phyloP scores from a whole-genome alignment of 2,888 invertebrate genomes.

The Rhyacophila evoluta region DNA sequence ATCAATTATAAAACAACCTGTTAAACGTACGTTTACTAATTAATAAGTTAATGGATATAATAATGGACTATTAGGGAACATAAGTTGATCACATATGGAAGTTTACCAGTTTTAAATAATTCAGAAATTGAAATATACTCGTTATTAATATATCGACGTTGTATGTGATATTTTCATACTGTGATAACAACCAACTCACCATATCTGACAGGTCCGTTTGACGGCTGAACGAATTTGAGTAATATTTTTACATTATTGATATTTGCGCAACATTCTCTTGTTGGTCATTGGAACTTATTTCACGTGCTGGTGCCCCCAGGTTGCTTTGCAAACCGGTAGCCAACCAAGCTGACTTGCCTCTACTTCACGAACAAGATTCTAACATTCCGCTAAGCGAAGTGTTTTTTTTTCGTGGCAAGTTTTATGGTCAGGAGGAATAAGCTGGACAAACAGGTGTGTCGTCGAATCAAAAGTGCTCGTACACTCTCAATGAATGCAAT shows the following conservation, averaged over 20 bases:
- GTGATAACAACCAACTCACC: no score
- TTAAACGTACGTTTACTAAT: no score
- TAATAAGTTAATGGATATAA: no score
- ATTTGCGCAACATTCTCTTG: background rate
- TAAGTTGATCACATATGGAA: no score
- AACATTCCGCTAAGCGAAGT: conserved; percentile 3
- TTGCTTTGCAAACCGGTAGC: background rate
- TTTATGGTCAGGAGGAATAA: conserved; percentile 13
- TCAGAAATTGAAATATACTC: no score
- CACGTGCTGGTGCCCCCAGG: background rate
- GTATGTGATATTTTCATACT: no score
- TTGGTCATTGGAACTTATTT: background rate
- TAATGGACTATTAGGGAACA: no score
- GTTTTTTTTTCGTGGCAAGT: background rate
- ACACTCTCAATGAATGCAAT: background rate
- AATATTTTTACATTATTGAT: no score
- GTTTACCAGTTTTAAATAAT: no score
- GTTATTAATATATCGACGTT: background rate
- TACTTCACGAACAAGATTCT: conserved; percentile 9
- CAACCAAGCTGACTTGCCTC: background rate
- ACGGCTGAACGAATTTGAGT: no score
- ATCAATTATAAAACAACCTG: no score
- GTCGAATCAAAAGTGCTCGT: conserved; percentile 1
- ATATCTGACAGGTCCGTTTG: no score
- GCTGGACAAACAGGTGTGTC: conserved; percentile 15